Conservation (phyloP, 1,140 invertebrate genomes). For the Spodoptera frugiperda region DNA sequence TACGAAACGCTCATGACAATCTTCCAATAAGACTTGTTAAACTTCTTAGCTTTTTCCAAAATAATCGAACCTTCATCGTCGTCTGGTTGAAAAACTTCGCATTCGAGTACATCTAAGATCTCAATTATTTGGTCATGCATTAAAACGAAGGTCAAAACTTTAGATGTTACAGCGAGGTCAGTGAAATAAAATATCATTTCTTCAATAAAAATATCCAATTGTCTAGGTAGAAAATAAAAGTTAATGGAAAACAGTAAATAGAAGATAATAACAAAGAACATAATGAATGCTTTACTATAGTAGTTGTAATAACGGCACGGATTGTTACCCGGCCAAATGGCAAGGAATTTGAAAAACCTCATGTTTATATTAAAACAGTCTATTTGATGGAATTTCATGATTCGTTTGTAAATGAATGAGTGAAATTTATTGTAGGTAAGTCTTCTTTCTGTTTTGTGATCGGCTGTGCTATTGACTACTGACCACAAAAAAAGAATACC, state of each 20-base stretch:
- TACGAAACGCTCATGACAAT: constrained; percentile 60
- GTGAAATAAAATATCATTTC: constrained; percentile 73
- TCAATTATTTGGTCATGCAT: constrained; percentile 59
- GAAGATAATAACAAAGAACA: constrained; percentile 57
- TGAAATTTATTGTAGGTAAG: background rate
- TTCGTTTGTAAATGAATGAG: constrained; percentile 34
- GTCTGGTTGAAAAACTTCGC: constrained; percentile 65
- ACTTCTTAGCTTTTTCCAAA: constrained; percentile 63
- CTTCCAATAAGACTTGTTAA: constrained; percentile 67
- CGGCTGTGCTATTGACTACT: too few relatives aligned
- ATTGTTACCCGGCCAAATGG: constrained; percentile 58
- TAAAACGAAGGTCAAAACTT: constrained; percentile 65
- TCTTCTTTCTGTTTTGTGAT: background rate
- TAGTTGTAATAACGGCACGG: constrained; percentile 53
- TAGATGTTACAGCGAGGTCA: constrained; percentile 60
- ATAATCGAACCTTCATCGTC: constrained; percentile 58
- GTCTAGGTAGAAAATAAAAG: constrained; percentile 64
- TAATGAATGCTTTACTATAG: constrained; percentile 60
- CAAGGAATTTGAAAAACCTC: constrained; percentile 67
- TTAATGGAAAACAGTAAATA: constrained; percentile 59
- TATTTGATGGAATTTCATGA: constrained; percentile 45
- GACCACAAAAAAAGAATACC: too few relatives aligned
- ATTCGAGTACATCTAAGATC: constrained; percentile 63
- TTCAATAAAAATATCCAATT: constrained; percentile 68
- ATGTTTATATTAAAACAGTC: constrained; percentile 66